Conservation (phyloP, 2,797 vertebrate genomes). For the Protosalanx chinensis region DNA sequence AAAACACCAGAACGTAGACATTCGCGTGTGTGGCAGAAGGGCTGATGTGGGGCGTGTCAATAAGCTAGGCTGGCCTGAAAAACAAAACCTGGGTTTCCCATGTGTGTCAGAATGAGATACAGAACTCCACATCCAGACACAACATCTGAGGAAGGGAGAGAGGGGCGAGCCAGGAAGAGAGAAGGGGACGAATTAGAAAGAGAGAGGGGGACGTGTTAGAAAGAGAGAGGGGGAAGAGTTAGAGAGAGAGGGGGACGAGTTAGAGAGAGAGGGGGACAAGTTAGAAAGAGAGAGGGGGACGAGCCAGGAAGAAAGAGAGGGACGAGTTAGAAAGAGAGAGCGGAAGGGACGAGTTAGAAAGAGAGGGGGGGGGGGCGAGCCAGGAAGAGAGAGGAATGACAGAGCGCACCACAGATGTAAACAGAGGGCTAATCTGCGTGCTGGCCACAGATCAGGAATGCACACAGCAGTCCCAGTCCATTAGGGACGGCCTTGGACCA, state of each 20-base stretch:
- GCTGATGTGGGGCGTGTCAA: not conserved
- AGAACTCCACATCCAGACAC: constrained; percentile 58
- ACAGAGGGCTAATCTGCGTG: constrained; percentile 56
- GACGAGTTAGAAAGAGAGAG: not conserved
- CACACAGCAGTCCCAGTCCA: constrained; percentile 61
- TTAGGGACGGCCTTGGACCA: constrained; percentile 59
- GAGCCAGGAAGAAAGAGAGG: constrained; percentile 19
- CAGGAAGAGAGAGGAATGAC: not conserved
- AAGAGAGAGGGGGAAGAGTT: constrained; percentile 13
- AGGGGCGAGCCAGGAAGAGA: not conserved
- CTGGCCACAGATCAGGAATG: constrained; percentile 68
- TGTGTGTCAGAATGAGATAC: constrained; percentile 56
- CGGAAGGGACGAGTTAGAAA: constrained; percentile 1
- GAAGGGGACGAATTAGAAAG: constrained; percentile 17
- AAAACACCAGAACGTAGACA: not conserved
- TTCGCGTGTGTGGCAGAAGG: not conserved
- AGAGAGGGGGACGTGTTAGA: constrained; percentile 3
- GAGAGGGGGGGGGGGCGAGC: constrained; percentile 13
- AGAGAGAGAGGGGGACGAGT: not conserved
- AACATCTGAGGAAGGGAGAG: constrained; percentile 24
- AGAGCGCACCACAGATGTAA: constrained; percentile 59
- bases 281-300: constrained; percentile 6
- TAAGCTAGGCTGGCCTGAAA: not conserved
- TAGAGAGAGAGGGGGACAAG: constrained; percentile 15
- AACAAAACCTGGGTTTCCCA: constrained; percentile 16